These are phyloP conservation scores for Sericinus montela DNA, from an alignment of 2,888 invertebrate genomes.

Conservation along the genomic window DNA sequence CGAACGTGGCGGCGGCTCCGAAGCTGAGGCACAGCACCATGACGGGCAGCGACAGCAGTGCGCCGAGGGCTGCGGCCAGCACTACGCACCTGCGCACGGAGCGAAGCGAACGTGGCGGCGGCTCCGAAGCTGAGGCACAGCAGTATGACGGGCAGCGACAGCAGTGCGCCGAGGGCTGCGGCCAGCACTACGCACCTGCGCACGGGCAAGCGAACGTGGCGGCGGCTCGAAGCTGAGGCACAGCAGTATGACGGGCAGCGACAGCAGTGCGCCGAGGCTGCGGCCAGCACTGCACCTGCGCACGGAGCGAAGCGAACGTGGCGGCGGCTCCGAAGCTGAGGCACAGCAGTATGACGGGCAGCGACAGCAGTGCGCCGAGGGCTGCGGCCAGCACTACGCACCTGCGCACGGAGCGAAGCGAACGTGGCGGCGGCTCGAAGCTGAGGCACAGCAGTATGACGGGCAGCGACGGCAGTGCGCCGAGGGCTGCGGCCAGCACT, in stretches of 20 bases:
- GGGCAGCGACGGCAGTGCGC: conserved; percentile 93
- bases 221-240: conserved; percentile 89
- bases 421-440: conserved; percentile 90
- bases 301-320: conserved; percentile 89
- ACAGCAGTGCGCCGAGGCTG: background rate
- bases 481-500: conserved; percentile 89
- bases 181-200: conserved; percentile 84
- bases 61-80: too few species aligned
- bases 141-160: too few species aligned
- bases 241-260: conserved; percentile 51
- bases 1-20: too few species aligned
- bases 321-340: conserved; percentile 90
- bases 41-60: too few species aligned
- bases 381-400: conserved; percentile 92
- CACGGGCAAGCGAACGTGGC: conserved; percentile 90
- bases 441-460: conserved; percentile 89
- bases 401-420: conserved; percentile 87
- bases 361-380: conserved; percentile 91
- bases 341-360: conserved; percentile 91
- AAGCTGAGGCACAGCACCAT: too few species aligned
- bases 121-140: too few species aligned
- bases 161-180: too few species aligned
- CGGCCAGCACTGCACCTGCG: conserved; percentile 80
- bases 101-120: too few species aligned
- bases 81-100: background rate